Evolutionary conservation across 1,140 invertebrate genomes (phyloP).

Genomic region (Bombus pyrosoma): DNA sequence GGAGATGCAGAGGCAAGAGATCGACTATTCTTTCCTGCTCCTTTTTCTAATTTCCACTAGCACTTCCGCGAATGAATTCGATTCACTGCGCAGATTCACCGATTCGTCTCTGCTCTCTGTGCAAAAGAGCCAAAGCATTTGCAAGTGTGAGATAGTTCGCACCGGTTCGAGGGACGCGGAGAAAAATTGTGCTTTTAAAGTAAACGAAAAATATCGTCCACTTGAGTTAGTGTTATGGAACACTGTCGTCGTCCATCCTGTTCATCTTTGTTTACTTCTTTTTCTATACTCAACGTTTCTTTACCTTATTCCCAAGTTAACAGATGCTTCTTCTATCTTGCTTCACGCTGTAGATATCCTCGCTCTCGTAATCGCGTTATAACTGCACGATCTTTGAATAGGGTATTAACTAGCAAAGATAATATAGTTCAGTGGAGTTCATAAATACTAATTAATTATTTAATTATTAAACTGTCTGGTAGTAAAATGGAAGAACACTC

Average conservation of each 20-base stretch:
- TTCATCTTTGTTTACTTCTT: background rate
- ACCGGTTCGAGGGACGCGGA: background rate
- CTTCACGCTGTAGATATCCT: background rate
- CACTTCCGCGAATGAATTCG: conserved; percentile 54
- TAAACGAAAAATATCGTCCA: conserved; percentile 51
- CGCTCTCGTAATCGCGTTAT: background rate
- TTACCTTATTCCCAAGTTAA: background rate
- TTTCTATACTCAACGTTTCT: background rate
- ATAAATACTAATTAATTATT: background rate
- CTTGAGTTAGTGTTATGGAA: conserved; percentile 25
- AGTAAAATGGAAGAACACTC: background rate
- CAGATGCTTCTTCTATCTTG: background rate
- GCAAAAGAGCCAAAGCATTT: conserved; percentile 21
- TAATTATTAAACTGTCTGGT: background rate
- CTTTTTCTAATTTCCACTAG: conserved; percentile 1
- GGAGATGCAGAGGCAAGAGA: background rate
- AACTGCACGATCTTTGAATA: background rate
- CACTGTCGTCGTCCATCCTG: background rate
- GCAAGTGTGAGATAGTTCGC: conserved; percentile 32
- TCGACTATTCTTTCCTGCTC: background rate
- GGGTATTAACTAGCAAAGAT: background rate
- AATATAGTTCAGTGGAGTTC: no score
- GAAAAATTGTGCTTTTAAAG: conserved; percentile 54
- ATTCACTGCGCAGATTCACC: conserved; percentile 42
- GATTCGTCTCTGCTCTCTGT: conserved; percentile 25